Evolutionary conservation across 2,113 vertebrate genomes (phyloP).

Genomic region (Muscicapa adusta): DNA sequence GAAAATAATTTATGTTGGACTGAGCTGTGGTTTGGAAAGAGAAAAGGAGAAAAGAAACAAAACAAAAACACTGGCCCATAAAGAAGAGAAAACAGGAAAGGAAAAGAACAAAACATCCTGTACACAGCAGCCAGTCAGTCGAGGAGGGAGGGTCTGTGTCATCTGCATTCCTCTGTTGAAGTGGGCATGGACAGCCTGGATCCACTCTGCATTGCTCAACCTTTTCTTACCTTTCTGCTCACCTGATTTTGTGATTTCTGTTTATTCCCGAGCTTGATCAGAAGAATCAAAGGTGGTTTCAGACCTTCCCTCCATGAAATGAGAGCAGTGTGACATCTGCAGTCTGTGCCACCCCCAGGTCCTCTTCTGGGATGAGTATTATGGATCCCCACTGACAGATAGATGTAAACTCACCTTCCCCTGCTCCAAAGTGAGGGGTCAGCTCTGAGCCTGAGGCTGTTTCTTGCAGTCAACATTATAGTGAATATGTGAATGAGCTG

Average conservation of each 20-base stretch:
- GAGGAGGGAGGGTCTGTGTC: constrained; percentile 12
- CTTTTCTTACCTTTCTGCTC: neutral
- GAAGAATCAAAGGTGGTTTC: neutral
- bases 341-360: accelerated
- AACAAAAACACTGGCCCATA: constrained; percentile 50
- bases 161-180: constrained; percentile 11
- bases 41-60: constrained; percentile 58
- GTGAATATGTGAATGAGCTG: neutral
- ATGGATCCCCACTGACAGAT: neutral
- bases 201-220: neutral
- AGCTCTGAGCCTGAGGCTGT: neutral
- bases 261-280: neutral
- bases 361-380: neutral
- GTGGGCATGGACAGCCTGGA: neutral
- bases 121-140: constrained; percentile 40
- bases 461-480: accelerated
- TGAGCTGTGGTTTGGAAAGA: constrained; percentile 31
- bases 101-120: constrained; percentile 68
- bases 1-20: neutral
- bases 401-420: neutral
- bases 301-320: neutral
- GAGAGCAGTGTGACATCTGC: neutral
- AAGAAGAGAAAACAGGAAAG: constrained; percentile 66
- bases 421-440: neutral
- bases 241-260: accelerated